phyloP scores from a whole-genome alignment of 1,140 invertebrate genomes.

The Psix sp. region DNA sequence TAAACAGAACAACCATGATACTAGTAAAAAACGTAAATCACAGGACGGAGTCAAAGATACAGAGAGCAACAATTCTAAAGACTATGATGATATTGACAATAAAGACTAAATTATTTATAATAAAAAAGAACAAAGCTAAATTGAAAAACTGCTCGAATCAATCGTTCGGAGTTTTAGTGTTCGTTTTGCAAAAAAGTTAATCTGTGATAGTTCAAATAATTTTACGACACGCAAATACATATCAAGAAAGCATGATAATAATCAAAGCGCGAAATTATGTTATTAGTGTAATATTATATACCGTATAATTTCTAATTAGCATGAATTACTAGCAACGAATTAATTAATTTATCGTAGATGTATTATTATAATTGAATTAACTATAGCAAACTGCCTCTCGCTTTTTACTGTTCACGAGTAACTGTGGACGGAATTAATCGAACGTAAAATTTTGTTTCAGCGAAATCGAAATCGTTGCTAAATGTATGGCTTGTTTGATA shows the following conservation, averaged over 20 bases:
- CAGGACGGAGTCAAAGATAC: no score
- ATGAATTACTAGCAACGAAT: constrained; percentile 27
- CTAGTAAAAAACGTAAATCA: no score
- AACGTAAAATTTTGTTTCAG: neutral
- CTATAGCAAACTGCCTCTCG: constrained; percentile 2
- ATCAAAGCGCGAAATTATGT: constrained; percentile 8
- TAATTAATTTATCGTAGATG: constrained; percentile 24
- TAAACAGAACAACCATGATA: no score
- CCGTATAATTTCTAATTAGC: constrained; percentile 30
- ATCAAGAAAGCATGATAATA: neutral
- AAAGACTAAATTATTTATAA: no score
- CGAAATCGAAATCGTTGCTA: neutral
- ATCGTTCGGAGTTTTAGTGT: no score
- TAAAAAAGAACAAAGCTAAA: no score
- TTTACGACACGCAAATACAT: no score
- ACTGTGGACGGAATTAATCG: neutral
- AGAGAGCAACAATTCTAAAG: no score
- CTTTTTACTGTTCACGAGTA: neutral
- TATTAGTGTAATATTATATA: constrained; percentile 1
- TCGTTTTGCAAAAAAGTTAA: no score
- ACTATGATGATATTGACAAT: no score
- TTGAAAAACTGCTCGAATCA: no score
- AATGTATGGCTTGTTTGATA: neutral
- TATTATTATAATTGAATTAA: constrained; percentile 34
- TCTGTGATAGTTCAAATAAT: no score